A percentile compares a stretch with the other conserved stretches of the same genome.
Evolutionary conservation across 2,888 invertebrate genomes (phyloP).

Genomic region (Willowsia nigromaculata): DNA sequence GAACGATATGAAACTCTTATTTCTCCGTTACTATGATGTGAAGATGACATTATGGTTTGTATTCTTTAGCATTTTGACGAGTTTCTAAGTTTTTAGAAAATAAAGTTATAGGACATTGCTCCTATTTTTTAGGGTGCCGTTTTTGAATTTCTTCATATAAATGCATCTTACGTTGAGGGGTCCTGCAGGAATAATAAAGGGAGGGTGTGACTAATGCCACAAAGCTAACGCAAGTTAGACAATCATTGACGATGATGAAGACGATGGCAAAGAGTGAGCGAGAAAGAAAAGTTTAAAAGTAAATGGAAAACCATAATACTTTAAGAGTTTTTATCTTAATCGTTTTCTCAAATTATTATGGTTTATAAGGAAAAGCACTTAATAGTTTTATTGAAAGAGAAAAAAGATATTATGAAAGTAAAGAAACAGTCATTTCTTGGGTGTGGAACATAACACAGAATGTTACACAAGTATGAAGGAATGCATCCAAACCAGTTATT

Average conservation of each 20-base stretch:
- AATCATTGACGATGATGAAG: background rate
- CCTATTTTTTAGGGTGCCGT: no score
- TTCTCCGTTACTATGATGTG: no score
- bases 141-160: no score
- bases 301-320: constrained; percentile 55
- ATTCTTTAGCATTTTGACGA: no score
- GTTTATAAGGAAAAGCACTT: constrained; percentile 11
- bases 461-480: background rate
- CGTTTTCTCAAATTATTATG: constrained; percentile 31
- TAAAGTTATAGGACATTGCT: no score
- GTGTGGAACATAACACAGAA: background rate
- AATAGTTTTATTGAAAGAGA: background rate
- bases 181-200: constrained; percentile 41
- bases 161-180: no score
- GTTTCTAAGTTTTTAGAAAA: no score
- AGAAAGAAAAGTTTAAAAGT: background rate
- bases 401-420: background rate
- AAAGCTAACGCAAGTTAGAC: background rate
- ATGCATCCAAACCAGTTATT: background rate
- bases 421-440: background rate
- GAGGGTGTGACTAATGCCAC: background rate
- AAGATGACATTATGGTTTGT: no score
- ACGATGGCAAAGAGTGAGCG: background rate
- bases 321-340: constrained; percentile 61
- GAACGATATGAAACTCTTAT: no score